Base-by-base conservation (phyloP, 37 sponge, comb jelly and placozoan species). In the Ephydatia muelleri region DNA sequence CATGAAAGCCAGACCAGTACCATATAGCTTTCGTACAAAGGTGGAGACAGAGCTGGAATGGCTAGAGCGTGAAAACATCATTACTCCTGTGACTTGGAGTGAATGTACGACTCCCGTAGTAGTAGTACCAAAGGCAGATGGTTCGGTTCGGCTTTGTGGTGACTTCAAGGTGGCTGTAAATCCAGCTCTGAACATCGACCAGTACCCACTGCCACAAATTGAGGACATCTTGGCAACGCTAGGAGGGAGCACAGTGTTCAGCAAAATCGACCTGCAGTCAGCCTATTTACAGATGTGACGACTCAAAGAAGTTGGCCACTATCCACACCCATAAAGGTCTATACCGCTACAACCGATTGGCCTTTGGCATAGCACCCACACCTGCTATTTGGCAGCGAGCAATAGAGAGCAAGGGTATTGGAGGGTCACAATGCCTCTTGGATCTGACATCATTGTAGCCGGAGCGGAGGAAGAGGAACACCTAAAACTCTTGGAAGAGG, bases 151-250 rank as follows among this genome's bases (percentile, higher is more conserved):
- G 13, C 33, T 84, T 3, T 84, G 79, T 35, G 85, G 85, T 3
- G 85, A 84, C 68, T 84, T 72, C 79, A 26, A 83, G 25, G 22
- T 75, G 28, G 76, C 83, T 28, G 83, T 82, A n/a, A 82, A 82
- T 11, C 83, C 70, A 8, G 74, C 76, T 27, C 34, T 32, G 22
- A 73, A 48, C 27, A n/a, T 38, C 4, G 83, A 82, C 83, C 31
- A 34, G 25, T 67, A 81, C 70, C 70, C 70, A 3, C 4, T 81
- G 23, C 82, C 82, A 4, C 68, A 4, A 11, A 32, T 64, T 19
- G 69, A 67, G 32, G 67, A 81, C 69, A 26, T 81, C 28, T 81
- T 81, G 23, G 69, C 38, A 8, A 28, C 70, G 9, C 82, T 81
- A n/a, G 49, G 64, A 28, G 65, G 28, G n/a, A 49, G 80, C 22